Conservation (phyloP, 2,888 invertebrate species). For the Epinotia demarniana region DNA sequence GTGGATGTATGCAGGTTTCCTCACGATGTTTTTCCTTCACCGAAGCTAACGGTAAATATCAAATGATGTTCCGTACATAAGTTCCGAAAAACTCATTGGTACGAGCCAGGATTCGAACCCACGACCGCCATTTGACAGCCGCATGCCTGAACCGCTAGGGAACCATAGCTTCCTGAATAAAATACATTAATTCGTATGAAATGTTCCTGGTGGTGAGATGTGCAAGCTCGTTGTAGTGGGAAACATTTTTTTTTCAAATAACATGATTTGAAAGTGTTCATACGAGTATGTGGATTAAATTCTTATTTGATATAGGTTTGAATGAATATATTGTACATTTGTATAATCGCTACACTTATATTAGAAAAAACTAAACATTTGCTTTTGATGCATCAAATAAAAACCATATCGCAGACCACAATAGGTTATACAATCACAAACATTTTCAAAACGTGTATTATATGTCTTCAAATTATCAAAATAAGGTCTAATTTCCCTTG, state of each 20-base stretch:
- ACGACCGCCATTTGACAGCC: too few species aligned
- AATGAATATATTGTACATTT: neutral
- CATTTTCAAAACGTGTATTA: neutral
- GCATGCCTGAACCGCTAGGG: too few species aligned
- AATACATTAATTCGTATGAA: neutral
- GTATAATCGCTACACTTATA: constrained; percentile 21
- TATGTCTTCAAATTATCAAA: neutral
- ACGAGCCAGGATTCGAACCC: too few species aligned
- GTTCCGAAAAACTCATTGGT: too few species aligned
- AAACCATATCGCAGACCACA: constrained; percentile 34
- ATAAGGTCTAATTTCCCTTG: constrained; percentile 39
- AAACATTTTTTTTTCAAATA: neutral
- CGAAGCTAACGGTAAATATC: too few species aligned
- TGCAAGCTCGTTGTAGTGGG: neutral
- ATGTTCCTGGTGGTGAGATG: neutral
- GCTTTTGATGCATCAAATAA: constrained; percentile 17
- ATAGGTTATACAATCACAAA: constrained; percentile 30
- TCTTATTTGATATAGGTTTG: neutral
- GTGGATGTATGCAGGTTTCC: too few species aligned
- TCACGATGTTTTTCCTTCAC: too few species aligned
- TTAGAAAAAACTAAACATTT: constrained; percentile 28
- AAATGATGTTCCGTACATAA: too few species aligned
- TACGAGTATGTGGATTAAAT: neutral
- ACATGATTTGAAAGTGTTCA: neutral
- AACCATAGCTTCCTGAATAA: too few species aligned